Conservation (phyloP, 2,113 vertebrate species). For the Crypturellus undulatus region DNA sequence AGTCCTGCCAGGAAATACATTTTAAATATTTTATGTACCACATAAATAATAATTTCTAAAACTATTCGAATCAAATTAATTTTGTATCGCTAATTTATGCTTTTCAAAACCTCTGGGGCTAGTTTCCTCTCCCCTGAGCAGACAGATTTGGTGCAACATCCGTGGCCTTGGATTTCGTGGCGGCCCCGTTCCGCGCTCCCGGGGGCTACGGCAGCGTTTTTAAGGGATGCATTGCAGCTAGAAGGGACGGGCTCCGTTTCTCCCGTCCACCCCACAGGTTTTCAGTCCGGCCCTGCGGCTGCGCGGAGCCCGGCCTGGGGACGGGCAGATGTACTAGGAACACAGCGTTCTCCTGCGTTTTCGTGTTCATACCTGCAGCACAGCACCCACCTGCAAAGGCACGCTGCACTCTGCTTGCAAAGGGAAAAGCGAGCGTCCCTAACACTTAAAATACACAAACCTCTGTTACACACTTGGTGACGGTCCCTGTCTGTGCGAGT, state of each 20-base stretch:
- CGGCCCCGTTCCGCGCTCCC: background rate
- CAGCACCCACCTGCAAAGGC: background rate
- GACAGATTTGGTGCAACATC: background rate
- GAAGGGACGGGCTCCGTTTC: fast-evolving
- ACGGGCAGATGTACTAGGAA: background rate
- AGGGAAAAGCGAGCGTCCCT: background rate
- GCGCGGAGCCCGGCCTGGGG: background rate
- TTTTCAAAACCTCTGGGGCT: background rate
- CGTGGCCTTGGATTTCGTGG: background rate
- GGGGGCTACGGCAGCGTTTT: background rate
- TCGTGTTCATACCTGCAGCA: background rate
- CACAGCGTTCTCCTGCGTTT: background rate
- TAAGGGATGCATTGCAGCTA: background rate
- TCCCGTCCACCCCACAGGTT: background rate
- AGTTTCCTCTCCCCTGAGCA: background rate
- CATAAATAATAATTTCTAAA: background rate
- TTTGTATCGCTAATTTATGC: background rate
- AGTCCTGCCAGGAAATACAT: background rate
- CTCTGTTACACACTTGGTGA: background rate
- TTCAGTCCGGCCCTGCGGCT: background rate
- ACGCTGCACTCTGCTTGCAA: fast-evolving
- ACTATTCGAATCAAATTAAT: background rate
- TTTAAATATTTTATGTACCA: background rate
- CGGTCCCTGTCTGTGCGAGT: background rate
- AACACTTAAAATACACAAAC: background rate